Conservation (phyloP, 1,140 invertebrate species). For the Plectrocnemia conspersa region DNA sequence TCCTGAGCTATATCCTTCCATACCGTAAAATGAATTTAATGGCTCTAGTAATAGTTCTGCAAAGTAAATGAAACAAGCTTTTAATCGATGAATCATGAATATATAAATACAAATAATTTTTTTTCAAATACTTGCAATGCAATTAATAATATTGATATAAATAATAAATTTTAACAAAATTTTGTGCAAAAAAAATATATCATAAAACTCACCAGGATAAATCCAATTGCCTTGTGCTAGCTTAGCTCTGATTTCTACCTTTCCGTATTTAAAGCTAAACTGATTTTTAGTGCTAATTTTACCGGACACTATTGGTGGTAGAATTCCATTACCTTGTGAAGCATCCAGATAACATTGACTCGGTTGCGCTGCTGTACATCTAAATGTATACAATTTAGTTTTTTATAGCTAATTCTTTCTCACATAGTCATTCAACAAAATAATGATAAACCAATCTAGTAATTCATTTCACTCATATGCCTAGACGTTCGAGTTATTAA, state of each 20-base stretch:
- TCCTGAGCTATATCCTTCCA: slow-evolving; percentile 50
- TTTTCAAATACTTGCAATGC: neutral
- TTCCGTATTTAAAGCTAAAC: slow-evolving; percentile 68
- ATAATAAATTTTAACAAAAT: neutral
- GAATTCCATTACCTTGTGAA: slow-evolving; percentile 50
- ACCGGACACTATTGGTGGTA: slow-evolving; percentile 65
- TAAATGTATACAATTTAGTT: slow-evolving; percentile 15
- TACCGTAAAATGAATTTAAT: slow-evolving; percentile 49
- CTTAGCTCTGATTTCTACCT: slow-evolving; percentile 70
- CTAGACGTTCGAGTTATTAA: neutral
- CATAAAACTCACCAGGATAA: slow-evolving; percentile 58
- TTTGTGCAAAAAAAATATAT: neutral
- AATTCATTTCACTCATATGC: neutral
- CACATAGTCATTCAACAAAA: too few species aligned
- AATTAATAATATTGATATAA: neutral
- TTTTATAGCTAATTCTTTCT: too few species aligned
- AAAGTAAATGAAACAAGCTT: slow-evolving; percentile 1
- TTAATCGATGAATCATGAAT: neutral
- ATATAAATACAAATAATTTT: neutral
- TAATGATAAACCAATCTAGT: too few species aligned
- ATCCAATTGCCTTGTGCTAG: slow-evolving; percentile 74
- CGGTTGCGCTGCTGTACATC: slow-evolving; percentile 1
- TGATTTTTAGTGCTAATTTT: slow-evolving; percentile 60
- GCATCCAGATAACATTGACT: slow-evolving; percentile 11
- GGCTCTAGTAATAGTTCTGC: slow-evolving; percentile 57